These are phyloP conservation scores for Aspidapion aeneum DNA, from an alignment of 2,888 invertebrate species.

Conservation along the genomic window DNA sequence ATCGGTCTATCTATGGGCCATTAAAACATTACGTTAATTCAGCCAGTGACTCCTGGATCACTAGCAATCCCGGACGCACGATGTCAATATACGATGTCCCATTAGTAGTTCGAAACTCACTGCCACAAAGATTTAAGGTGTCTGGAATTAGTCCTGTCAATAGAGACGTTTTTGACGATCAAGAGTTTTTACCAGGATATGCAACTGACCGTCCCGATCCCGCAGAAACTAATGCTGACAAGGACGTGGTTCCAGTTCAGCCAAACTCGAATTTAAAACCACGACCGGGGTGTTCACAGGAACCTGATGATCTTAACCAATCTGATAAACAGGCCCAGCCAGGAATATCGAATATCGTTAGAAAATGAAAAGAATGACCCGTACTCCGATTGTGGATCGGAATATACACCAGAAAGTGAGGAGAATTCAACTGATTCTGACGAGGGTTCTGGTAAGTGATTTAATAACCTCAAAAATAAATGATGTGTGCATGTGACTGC, in stretches of 20 bases:
- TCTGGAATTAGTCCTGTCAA: slow-evolving; percentile 3
- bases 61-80: neutral
- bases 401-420: neutral
- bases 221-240: no score
- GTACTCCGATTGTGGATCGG: neutral
- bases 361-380: neutral
- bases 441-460: neutral
- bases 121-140: slow-evolving; percentile 2
- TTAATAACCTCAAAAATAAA: neutral
- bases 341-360: neutral
- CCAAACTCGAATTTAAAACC: no score
- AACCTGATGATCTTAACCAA: no score
- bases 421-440: neutral
- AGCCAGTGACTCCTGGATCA: neutral
- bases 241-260: no score
- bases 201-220: slow-evolving; percentile 5
- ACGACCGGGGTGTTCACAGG: no score
- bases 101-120: neutral
- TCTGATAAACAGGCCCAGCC: no score
- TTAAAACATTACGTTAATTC: neutral
- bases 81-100: slow-evolving; percentile 1
- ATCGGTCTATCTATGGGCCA: neutral
- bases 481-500: neutral
- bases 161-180: slow-evolving; percentile 3
- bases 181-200: neutral